Percentiles rank a stretch among this genome's conserved stretches.
phyloP scores from a whole-genome alignment of 1,140 invertebrate species.

The Rhopalosiphum maidis region DNA sequence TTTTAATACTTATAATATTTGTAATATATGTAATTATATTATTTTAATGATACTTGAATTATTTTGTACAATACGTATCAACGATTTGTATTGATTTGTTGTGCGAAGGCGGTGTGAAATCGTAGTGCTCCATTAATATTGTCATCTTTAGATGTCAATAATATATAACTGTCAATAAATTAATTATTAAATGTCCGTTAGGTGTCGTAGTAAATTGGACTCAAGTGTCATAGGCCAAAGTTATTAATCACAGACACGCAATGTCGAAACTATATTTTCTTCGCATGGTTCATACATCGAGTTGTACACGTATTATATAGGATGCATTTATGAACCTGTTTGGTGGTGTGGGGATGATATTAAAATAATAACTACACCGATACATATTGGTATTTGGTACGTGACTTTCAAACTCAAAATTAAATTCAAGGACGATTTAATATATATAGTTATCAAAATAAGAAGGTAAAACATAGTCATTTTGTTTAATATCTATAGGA shows the following conservation, averaged over 20 bases:
- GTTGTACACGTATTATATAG: neutral
- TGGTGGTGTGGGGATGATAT: neutral
- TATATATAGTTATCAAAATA: slow-evolving; percentile 16
- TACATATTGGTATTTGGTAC: slow-evolving; percentile 50
- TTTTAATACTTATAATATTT: neutral
- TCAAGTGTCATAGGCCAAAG: slow-evolving; percentile 42
- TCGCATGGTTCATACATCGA: neutral
- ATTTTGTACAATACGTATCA: neutral
- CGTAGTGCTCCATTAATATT: neutral
- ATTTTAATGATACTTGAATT: neutral
- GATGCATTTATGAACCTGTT: neutral
- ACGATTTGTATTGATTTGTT: neutral
- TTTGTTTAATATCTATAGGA: neutral
- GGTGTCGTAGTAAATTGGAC: neutral
- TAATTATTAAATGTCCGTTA: slow-evolving; percentile 11
- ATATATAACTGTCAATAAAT: slow-evolving; percentile 20
- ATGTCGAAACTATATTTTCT: slow-evolving; percentile 39
- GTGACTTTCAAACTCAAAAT: slow-evolving; percentile 52
- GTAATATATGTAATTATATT: neutral
- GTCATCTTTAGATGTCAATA: neutral
- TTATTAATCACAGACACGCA: slow-evolving; percentile 34
- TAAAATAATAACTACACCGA: slow-evolving; percentile 2
- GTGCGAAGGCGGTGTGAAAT: neutral
- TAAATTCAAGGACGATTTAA: slow-evolving; percentile 22
- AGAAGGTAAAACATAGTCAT: neutral